Base-by-base conservation (phyloP, 2,797 vertebrate species). In the Streptopelia turtur region DNA sequence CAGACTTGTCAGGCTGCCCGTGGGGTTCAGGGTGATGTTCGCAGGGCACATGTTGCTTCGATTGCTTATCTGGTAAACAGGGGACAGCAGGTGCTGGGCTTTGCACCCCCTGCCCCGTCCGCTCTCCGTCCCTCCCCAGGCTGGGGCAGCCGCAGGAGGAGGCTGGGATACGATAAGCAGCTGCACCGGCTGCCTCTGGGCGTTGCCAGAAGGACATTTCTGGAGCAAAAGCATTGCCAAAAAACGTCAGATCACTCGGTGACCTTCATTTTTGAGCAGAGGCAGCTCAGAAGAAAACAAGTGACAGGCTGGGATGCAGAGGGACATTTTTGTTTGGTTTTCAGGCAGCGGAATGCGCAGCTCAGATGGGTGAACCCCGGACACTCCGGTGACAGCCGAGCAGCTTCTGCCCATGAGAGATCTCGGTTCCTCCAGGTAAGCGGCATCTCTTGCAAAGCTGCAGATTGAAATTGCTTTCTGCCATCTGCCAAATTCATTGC, bases 361-460 rank as follows among this genome's bases (percentile, higher is more conserved):
- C 31, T 43, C 7, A 3, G 24, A 4, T 7, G 25, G 6, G 12
- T 6, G 16, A 9, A 10, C 13, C 6, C 24, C 37, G 1, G 9
- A 35, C 0, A 4, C 22, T 1, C 5, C 3, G 5, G 9, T 28
- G 47, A 13, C 0, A 0, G 21, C 9, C 0, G 1, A 60, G 57
- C 20, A 37, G 52, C 56, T 82, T 45, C 70, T 20, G 23, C 71
- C 6, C 41, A 31, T 1, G 24, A 13, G 4, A 4, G 28, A 50
- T 55, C 30, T 24, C 13, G 3, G 41, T 41, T 41, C 11, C 35
- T 28, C 25, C 59, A 45, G 57, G 66, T 65, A 22, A 1, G 41
- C 2, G 7, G 23, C 6, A 2, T 11, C 18, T 24, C 61, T 39
- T 2, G 1, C 28, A 15, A 68, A 60, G 20, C 33, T 61, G 47